Percentiles rank a stretch among this genome's conserved stretches.
Evolutionary conservation across 2,888 invertebrate genomes (phyloP).

Genomic region (Trichogramma evanescens): DNA sequence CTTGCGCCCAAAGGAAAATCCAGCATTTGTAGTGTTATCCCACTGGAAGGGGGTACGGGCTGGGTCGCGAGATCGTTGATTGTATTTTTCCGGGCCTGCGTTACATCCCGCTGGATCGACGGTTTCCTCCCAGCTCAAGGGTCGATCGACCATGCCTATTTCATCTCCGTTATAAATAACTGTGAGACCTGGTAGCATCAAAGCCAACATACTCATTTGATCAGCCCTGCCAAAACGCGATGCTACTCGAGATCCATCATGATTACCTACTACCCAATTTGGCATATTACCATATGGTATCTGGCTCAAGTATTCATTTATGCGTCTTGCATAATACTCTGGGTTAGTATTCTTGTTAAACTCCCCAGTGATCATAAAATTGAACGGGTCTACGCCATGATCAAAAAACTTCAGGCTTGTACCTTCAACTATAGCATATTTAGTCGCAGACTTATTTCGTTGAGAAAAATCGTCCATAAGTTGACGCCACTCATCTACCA

Average conservation of each 20-base stretch:
- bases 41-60: slow-evolving; percentile 62
- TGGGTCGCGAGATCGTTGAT: slow-evolving; percentile 36
- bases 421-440: slow-evolving; percentile 58
- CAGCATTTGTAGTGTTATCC: slow-evolving; percentile 53
- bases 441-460: slow-evolving; percentile 36
- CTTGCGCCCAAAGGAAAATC: slow-evolving; percentile 53
- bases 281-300: slow-evolving; percentile 53
- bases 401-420: slow-evolving; percentile 53
- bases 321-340: slow-evolving; percentile 47
- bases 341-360: slow-evolving; percentile 48
- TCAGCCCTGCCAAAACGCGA: slow-evolving; percentile 51
- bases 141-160: slow-evolving; percentile 65
- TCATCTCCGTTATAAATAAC: slow-evolving; percentile 76
- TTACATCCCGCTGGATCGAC: slow-evolving; percentile 61
- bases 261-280: slow-evolving; percentile 64
- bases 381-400: slow-evolving; percentile 51
- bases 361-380: slow-evolving; percentile 55
- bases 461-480: slow-evolving; percentile 53
- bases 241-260: slow-evolving; percentile 48
- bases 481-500: slow-evolving; percentile 52
- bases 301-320: slow-evolving; percentile 54
- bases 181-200: slow-evolving; percentile 59
- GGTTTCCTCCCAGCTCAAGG: slow-evolving; percentile 57
- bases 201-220: slow-evolving; percentile 54
- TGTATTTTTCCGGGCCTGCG: slow-evolving; percentile 55